A percentile compares a stretch with the other conserved stretches of the same genome.
These are phyloP conservation scores for Zygaena filipendulae DNA, from an alignment of 2,888 invertebrate species.

Conservation along the genomic window DNA sequence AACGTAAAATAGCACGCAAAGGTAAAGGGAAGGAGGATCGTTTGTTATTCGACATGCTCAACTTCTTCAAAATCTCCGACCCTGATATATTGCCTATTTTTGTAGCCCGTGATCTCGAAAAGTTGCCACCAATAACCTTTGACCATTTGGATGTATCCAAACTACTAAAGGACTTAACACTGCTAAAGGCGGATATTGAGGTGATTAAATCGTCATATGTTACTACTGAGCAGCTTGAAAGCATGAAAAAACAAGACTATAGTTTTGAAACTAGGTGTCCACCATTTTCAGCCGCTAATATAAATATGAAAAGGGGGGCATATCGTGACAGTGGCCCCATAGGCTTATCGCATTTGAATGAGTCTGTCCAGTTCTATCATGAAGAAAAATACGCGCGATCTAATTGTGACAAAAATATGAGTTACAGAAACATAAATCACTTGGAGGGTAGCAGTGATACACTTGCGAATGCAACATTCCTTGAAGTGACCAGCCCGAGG, in stretches of 20 bases:
- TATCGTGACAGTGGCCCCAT: slow-evolving; percentile 10
- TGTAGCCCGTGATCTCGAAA: slow-evolving; percentile 1
- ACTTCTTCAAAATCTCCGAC: too few relatives aligned
- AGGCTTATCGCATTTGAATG: slow-evolving; percentile 8
- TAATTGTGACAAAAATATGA: too few relatives aligned
- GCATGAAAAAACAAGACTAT: too few relatives aligned
- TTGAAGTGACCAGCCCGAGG: too few relatives aligned
- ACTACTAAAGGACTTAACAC: slow-evolving; percentile 4
- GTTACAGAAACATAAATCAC: too few relatives aligned
- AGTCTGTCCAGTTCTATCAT: too few relatives aligned
- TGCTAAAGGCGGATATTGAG: slow-evolving; percentile 3
- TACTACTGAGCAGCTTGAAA: slow-evolving; percentile 3
- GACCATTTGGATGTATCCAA: slow-evolving; percentile 4
- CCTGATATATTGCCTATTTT: not conserved
- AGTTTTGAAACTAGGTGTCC: too few relatives aligned
- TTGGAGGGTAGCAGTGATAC: too few relatives aligned
- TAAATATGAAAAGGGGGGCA: slow-evolving; percentile 7
- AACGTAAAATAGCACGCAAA: slow-evolving; percentile 7
- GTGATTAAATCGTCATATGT: slow-evolving; percentile 5
- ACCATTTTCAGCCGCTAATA: slow-evolving; percentile 3
- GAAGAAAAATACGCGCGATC: too few relatives aligned
- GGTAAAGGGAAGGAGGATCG: slow-evolving; percentile 7
- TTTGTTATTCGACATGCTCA: slow-evolving; percentile 1
- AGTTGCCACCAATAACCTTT: not conserved
- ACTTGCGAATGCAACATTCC: too few relatives aligned